Conservation (phyloP, 2,797 vertebrate genomes). For the Tenualosa ilisha region DNA sequence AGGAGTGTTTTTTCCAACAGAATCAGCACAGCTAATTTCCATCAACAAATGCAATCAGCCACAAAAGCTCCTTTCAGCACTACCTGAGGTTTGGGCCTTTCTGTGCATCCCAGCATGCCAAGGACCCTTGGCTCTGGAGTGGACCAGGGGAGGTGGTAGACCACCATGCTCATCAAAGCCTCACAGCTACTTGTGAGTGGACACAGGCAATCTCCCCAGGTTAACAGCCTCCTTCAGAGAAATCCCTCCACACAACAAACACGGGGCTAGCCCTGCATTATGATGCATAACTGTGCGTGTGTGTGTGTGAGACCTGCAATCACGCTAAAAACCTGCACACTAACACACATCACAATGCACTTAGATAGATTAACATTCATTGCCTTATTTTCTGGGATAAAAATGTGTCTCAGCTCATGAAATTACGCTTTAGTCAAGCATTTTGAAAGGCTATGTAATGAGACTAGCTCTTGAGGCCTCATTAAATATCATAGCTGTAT, state of each 20-base stretch:
- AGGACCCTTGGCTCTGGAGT: background rate
- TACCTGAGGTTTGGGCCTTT: background rate
- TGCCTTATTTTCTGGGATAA: background rate
- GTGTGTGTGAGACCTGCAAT: background rate
- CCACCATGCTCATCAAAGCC: background rate
- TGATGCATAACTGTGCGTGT: background rate
- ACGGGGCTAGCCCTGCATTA: background rate
- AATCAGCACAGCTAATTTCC: too few species aligned
- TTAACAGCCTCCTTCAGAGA: background rate
- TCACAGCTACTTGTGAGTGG: background rate
- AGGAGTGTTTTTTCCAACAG: too few species aligned
- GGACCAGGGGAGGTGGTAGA: background rate
- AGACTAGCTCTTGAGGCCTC: too few species aligned
- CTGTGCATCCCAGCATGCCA: background rate
- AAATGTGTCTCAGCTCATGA: background rate
- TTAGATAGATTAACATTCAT: background rate
- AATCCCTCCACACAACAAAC: background rate
- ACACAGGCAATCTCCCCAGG: background rate
- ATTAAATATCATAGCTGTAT: too few species aligned
- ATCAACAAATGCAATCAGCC: background rate
- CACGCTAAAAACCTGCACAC: background rate
- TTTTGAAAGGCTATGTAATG: background rate
- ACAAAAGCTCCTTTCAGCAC: background rate
- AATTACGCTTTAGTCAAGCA: background rate
- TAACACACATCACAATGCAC: background rate